Conservation (phyloP, 2,888 invertebrate species). For the Aphelenchoides bicaudatus region DNA sequence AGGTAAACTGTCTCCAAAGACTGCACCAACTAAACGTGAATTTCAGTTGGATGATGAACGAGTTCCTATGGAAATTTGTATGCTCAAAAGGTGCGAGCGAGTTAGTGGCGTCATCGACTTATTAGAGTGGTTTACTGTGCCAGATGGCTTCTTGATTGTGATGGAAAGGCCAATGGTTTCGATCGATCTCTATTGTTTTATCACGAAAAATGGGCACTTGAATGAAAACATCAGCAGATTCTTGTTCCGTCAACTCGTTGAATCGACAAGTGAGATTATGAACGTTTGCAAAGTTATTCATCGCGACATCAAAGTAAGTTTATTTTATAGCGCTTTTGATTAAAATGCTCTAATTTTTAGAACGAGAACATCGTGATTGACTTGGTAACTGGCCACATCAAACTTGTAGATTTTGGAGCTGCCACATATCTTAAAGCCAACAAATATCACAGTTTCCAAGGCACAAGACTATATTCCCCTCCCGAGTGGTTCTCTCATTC, state of each 20-base stretch:
- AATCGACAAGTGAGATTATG: slow-evolving; percentile 46
- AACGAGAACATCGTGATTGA: slow-evolving; percentile 58
- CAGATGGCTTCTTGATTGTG: slow-evolving; percentile 57
- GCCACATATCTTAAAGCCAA: slow-evolving; percentile 49
- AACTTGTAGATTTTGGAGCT: slow-evolving; percentile 57
- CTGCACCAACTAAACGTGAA: not conserved
- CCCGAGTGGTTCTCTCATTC: slow-evolving; percentile 59
- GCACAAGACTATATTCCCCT: slow-evolving; percentile 46
- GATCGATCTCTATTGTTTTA: slow-evolving; percentile 56
- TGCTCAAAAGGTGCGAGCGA: slow-evolving; percentile 50
- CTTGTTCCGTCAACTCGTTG: slow-evolving; percentile 53
- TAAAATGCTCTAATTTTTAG: slow-evolving; percentile 35
- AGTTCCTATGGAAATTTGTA: slow-evolving; percentile 57
- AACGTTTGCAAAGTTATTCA: slow-evolving; percentile 52
- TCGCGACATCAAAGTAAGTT: slow-evolving; percentile 52
- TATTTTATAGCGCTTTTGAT: slow-evolving; percentile 6
- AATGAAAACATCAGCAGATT: slow-evolving; percentile 41
- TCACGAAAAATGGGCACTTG: slow-evolving; percentile 32
- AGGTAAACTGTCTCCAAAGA: slow-evolving; percentile 26
- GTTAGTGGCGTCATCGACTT: slow-evolving; percentile 50
- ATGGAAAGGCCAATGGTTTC: slow-evolving; percentile 57
- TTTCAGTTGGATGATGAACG: slow-evolving; percentile 51
- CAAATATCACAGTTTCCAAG: slow-evolving; percentile 57
- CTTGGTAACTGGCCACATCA: slow-evolving; percentile 49
- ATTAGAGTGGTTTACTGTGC: slow-evolving; percentile 56